Percentiles rank a stretch among this genome's conserved stretches.
Evolutionary conservation across 2,888 invertebrate genomes (phyloP).

Genomic region (Apotomis capreana): DNA sequence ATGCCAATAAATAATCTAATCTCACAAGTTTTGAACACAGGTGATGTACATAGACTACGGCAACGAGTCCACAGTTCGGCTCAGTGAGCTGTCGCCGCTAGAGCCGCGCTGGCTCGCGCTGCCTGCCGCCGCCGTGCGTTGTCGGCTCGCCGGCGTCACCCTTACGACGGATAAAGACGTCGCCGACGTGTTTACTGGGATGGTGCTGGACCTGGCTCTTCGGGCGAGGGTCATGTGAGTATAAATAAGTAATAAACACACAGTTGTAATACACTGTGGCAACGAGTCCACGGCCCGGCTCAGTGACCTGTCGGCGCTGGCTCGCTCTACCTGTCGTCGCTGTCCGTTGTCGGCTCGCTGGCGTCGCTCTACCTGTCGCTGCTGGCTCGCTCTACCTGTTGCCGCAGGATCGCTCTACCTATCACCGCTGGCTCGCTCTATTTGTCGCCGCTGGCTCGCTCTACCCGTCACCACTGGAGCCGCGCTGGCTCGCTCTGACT

Average conservation of each 20-base stretch:
- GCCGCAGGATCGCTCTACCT: no score
- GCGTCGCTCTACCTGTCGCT: no score
- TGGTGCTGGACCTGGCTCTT: background rate
- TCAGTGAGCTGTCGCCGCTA: background rate
- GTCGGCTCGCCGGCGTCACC: background rate
- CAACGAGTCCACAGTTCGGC: background rate
- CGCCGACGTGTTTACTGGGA: background rate
- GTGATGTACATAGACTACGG: slow-evolving; percentile 20
- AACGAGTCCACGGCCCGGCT: background rate
- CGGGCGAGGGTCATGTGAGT: background rate
- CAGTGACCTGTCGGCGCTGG: background rate
- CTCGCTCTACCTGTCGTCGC: background rate
- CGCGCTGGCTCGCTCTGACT: background rate
- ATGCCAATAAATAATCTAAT: no score
- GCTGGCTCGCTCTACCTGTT: no score
- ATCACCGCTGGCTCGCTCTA: no score
- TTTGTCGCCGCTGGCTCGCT: no score
- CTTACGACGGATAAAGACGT: background rate
- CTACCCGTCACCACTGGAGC: background rate
- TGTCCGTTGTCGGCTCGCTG: no score
- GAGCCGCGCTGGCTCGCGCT: background rate
- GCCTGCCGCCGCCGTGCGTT: background rate
- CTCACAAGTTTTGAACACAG: background rate
- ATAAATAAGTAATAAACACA: no score
- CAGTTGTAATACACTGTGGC: background rate